A percentile compares a stretch with the other conserved stretches of the same genome.
Evolutionary conservation across 2,113 vertebrate genomes (phyloP).

Genomic region (Larimichthys crocea): DNA sequence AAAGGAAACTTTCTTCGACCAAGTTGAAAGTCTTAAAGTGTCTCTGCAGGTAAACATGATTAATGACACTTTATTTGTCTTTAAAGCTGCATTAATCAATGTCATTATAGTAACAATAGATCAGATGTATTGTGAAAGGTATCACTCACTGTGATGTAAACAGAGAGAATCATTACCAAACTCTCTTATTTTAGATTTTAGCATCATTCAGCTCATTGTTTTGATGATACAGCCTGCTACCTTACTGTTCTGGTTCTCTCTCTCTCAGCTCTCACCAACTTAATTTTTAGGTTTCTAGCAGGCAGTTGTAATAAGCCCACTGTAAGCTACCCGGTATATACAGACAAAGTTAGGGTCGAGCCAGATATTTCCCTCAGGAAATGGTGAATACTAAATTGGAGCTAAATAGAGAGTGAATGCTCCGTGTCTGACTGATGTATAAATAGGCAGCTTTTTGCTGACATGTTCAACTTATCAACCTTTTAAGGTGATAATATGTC

Average conservation of each 20-base stretch:
- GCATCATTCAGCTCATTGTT: not conserved
- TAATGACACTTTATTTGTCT: not conserved
- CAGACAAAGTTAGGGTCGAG: not conserved
- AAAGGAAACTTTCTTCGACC: not conserved
- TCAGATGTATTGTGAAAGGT: not conserved
- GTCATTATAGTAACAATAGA: not conserved
- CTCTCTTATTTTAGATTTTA: not conserved
- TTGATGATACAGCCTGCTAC: not conserved
- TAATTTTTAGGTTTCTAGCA: not conserved
- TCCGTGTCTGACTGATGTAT: too few species aligned
- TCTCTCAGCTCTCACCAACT: not conserved
- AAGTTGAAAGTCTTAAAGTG: not conserved
- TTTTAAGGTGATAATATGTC: not conserved
- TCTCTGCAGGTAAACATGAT: not conserved
- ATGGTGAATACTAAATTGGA: not conserved
- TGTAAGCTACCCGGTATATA: not conserved
- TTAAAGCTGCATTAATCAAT: not conserved
- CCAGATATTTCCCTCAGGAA: not conserved
- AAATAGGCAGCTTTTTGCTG: not conserved
- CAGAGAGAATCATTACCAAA: not conserved
- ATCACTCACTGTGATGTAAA: too few species aligned
- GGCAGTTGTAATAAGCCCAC: not conserved
- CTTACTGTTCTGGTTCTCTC: not conserved
- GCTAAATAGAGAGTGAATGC: too few species aligned
- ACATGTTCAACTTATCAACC: not conserved